phyloP scores from a whole-genome alignment of 2,888 invertebrate genomes.

The Ypsolopha sequella region DNA sequence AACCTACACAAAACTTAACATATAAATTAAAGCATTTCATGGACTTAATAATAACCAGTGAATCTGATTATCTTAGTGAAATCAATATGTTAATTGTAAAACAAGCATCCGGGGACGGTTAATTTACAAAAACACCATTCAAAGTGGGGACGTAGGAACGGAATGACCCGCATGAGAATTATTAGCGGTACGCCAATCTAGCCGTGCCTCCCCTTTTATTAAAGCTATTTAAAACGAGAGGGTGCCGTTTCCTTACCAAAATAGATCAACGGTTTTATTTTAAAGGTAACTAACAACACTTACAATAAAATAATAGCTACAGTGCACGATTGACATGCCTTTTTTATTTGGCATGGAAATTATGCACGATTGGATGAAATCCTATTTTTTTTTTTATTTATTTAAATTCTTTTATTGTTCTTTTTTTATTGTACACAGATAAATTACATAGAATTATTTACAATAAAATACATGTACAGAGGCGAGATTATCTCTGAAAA shows the following conservation, averaged over 20 bases:
- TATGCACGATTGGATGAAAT: too few relatives aligned
- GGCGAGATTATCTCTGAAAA: too few relatives aligned
- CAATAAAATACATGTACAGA: too few relatives aligned
- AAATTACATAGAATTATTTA: too few relatives aligned
- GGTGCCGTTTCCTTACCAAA: slow-evolving; percentile 33
- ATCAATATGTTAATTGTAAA: slow-evolving; percentile 52
- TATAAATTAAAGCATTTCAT: neutral
- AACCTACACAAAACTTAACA: too few relatives aligned
- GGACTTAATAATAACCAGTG: slow-evolving; percentile 3
- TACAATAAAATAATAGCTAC: too few relatives aligned
- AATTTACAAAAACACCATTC: slow-evolving; percentile 19
- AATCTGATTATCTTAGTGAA: slow-evolving; percentile 32
- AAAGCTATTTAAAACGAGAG: slow-evolving; percentile 39
- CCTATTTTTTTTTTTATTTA: too few relatives aligned
- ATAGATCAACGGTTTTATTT: slow-evolving; percentile 31
- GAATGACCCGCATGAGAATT: slow-evolving; percentile 55
- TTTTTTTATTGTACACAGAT: too few relatives aligned
- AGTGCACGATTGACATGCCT: too few relatives aligned
- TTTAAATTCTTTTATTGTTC: too few relatives aligned
- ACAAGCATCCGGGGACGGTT: slow-evolving; percentile 32
- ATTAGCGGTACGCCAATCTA: slow-evolving; percentile 60
- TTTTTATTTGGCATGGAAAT: too few relatives aligned
- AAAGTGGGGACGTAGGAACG: slow-evolving; percentile 15
- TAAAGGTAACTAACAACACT: slow-evolving; percentile 6
- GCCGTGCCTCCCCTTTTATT: slow-evolving; percentile 34